Evolutionary conservation across 2,113 vertebrate genomes (phyloP).

Genomic region (Macrotus californicus): DNA sequence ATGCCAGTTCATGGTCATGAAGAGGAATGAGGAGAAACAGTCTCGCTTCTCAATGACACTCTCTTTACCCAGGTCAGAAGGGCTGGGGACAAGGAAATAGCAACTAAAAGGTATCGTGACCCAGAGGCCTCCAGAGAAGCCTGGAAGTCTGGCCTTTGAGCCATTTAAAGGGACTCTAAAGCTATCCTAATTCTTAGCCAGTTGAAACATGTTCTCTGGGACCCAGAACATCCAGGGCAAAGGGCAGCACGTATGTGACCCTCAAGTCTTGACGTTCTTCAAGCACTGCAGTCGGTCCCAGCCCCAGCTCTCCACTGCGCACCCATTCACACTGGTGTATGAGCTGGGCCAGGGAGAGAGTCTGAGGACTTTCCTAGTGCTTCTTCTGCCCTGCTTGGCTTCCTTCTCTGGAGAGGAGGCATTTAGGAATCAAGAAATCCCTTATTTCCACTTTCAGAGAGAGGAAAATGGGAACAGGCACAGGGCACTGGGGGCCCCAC

Average conservation of each 20-base stretch:
- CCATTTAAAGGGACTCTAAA: not conserved
- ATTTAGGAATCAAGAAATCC: not conserved
- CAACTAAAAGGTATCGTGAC: not conserved
- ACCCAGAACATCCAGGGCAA: not conserved
- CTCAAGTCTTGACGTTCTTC: not conserved
- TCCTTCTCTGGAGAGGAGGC: not conserved
- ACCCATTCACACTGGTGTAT: accelerated
- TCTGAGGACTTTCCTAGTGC: not conserved
- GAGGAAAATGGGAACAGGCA: not conserved
- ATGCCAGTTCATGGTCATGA: not conserved
- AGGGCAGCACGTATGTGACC: not conserved
- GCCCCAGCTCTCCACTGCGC: not conserved
- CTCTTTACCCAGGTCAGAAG: not conserved
- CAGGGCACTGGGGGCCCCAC: not conserved
- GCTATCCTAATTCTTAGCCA: not conserved
- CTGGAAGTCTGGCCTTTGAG: not conserved
- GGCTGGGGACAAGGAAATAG: not conserved
- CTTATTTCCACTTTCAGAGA: not conserved
- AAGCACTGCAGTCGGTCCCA: not conserved
- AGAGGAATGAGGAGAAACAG: not conserved
- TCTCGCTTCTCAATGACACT: not conserved
- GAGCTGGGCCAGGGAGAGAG: not conserved
- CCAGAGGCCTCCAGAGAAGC: not conserved
- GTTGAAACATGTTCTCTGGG: not conserved
- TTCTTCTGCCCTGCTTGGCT: not conserved